Conservation (phyloP, 2,888 invertebrate species). For the Agrochola litura region DNA sequence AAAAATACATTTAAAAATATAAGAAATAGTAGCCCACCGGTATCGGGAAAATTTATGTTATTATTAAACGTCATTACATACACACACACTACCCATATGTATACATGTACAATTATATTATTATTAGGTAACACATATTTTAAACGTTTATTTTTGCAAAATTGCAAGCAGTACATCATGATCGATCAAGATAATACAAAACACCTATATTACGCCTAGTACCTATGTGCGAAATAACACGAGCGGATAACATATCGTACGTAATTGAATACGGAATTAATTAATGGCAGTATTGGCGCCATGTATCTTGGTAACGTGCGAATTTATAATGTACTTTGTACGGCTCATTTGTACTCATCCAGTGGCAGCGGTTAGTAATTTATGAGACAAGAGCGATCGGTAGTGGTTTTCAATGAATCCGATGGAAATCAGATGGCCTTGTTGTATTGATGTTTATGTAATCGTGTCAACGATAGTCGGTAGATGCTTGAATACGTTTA, state of each 20-base stretch:
- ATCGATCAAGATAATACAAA: not conserved
- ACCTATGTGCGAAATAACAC: conserved; percentile 21
- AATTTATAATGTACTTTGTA: conserved; percentile 51
- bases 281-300: conserved; percentile 52
- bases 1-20: too few relatives aligned
- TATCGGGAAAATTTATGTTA: too few relatives aligned
- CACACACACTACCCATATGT: too few relatives aligned
- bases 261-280: conserved; percentile 57
- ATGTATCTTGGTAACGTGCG: conserved; percentile 29
- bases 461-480: conserved; percentile 10
- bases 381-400: conserved; percentile 40
- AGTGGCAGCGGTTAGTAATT: conserved; percentile 27
- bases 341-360: conserved; percentile 54
- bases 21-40: too few relatives aligned
- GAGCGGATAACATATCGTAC: conserved; percentile 26
- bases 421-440: conserved; percentile 50
- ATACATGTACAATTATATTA: too few relatives aligned
- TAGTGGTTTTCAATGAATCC: conserved; percentile 38
- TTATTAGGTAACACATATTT: not conserved
- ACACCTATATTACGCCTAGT: not conserved
- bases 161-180: too few relatives aligned
- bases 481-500: not conserved
- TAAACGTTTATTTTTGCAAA: not conserved
- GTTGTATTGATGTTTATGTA: conserved; percentile 26
- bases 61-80: too few relatives aligned